Evolutionary conservation across 1,140 invertebrate species (phyloP).

Genomic region (Bilobella aurantiaca): DNA sequence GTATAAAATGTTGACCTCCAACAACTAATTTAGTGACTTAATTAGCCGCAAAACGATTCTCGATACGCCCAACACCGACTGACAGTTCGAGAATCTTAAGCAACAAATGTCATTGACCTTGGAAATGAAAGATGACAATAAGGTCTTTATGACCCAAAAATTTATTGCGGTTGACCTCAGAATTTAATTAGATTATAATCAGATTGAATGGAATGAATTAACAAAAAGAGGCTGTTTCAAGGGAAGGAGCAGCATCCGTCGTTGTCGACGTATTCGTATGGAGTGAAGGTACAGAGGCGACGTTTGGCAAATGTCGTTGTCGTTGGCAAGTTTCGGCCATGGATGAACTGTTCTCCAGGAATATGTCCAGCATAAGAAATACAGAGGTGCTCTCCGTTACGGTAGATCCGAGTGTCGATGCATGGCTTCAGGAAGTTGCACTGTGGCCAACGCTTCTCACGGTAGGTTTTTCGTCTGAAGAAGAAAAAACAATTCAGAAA

Average conservation of each 20-base stretch:
- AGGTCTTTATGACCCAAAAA: too few species aligned
- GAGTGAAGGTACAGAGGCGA: constrained; percentile 15
- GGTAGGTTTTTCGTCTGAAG: constrained; percentile 4
- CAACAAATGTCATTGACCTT: too few species aligned
- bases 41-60: too few species aligned
- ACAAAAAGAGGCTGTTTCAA: too few species aligned
- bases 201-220: too few species aligned
- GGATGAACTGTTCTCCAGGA: constrained; percentile 17
- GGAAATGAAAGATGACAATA: too few species aligned
- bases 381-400: constrained; percentile 17
- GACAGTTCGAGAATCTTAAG: too few species aligned
- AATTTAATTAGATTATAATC: too few species aligned
- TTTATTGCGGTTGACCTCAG: too few species aligned
- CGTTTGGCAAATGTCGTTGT: constrained; percentile 21
- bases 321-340: constrained; percentile 20
- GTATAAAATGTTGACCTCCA: too few species aligned
- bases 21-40: too few species aligned
- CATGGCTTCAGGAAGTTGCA: constrained; percentile 25
- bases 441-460: constrained; percentile 22
- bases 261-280: constrained; percentile 22
- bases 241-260: constrained; percentile 18
- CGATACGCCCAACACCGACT: too few species aligned
- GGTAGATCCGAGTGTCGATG: constrained; percentile 19
- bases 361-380: constrained; percentile 25
- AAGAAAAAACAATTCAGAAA: neutral